Base-by-base conservation (phyloP, 1,140 invertebrate genomes). In the Bradysia coprophila region DNA sequence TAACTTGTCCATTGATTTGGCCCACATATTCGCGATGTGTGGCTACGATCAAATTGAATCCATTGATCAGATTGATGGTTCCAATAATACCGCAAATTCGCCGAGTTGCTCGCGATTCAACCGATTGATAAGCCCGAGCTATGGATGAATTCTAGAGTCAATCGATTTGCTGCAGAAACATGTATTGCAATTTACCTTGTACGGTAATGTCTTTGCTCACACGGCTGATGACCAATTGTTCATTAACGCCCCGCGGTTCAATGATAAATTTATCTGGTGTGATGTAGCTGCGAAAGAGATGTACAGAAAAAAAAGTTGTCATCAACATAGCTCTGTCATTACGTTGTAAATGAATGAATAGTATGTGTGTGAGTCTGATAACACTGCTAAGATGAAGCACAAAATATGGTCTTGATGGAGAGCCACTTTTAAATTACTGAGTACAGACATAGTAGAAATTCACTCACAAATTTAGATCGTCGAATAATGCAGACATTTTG, bases 31-130 rank as follows among this genome's bases (percentile, higher is more conserved):
- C 68, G 43, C 83, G 76, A 49, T 82, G 77, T 16, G 90, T 94
- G 39, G 93, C 87, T 1, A 97, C 78, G 44, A 98, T 71, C 16
- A 98, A 67, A 57, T 95, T 92, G 38, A 79, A 72, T 41, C 90
- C 90, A 45, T 85, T 79, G 24, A 96, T 64, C 0, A 97, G 65
- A 44, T 75, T 73, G 39, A 96, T 81, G 31, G 78, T 78, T 13
- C 93, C 93, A 16, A 96, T 59, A 38, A 98, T 73, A 3, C 92
- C 93, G 70, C 80, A 90, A 46, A 97, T 86, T 45, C 75, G 71
- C 45, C 36, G n/a, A 10, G 18, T 5, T 38, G 36, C 10, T 5
- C 18, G 36, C 18, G n/a, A 18, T n/a, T 34, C 32, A 5, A 34
- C 11, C 18, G 36, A 19, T 38, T 38, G 24, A 28, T n/a, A n/a